Evolutionary conservation across 2,888 invertebrate genomes (phyloP), one percentile per base, ranked within the genome.

Genomic region (Boloria euphrosyne): DNA sequence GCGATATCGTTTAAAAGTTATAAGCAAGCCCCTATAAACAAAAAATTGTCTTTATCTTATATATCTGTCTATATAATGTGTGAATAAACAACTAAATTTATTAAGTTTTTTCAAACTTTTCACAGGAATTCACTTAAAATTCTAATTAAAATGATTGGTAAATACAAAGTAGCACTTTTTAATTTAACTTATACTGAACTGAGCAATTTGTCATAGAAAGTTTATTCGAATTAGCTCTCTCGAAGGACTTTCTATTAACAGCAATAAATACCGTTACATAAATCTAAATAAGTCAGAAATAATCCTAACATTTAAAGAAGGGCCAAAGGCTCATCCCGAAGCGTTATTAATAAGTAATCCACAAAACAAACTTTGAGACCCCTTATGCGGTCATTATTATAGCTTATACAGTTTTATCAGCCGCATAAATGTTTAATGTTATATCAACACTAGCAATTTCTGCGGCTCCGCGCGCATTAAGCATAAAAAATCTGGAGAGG

Each of bases 151-250:
- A 57, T 44, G n/a, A 57, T 57, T 44, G 22, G 7, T 57, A 44
- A 18, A 31, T 31, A 31, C 31, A 31, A 31, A 31, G 7, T 13
- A 46, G 46, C n/a, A 10, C n/a, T 57, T n/a, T 22, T 27, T 57
- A 57, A 46, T 46, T n/a, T 22, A 46, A 16, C 22, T 46, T 57
- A 3, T 27, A 57, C n/a, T 13, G 13, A 57, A 57, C 13, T 27
- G 22, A 14, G 57, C 22, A 57, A 57, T 57, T 46, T 57, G 57
- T 57, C 57, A 57, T n/a, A 57, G 22, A 57, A 57, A 57, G n/a
- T 46, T 22, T 57, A 57, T n/a, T n/a, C n/a, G n/a, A n/a, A n/a
- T 22, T 46, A n/a, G 13, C 22, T 44, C 57, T 22, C 44, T 44
- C 46, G n/a, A 46, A n/a, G 22, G 46, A 27, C 22, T 22, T 18